These are phyloP conservation scores for Phyllopteryx taeniolatus DNA, from an alignment of 2,113 vertebrate genomes.

Conservation along the genomic window DNA sequence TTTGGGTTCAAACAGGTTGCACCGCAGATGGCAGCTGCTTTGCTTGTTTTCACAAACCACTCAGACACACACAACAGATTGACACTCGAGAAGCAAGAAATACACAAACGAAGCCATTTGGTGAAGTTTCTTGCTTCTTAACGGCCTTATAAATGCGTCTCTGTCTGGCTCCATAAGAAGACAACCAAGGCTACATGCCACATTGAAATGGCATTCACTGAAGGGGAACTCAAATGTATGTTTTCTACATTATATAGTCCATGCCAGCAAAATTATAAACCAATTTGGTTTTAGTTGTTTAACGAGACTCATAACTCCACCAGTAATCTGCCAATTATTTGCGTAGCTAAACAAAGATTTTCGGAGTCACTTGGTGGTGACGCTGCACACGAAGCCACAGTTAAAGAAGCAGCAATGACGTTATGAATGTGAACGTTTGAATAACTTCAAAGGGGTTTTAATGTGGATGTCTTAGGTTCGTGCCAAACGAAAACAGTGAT, in stretches of 20 bases:
- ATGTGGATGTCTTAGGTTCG: neutral
- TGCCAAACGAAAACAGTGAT: neutral
- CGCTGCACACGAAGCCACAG: neutral
- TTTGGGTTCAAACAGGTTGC: neutral
- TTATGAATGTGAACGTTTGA: neutral
- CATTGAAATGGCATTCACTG: neutral
- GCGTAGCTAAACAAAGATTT: neutral
- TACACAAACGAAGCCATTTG: neutral
- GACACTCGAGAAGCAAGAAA: neutral
- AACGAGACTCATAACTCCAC: neutral
- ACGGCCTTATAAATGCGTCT: neutral
- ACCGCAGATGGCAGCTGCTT: conserved; percentile 2
- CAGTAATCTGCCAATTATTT: neutral
- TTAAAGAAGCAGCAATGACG: neutral
- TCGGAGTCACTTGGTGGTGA: neutral
- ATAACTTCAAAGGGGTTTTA: neutral
- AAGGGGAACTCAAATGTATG: neutral
- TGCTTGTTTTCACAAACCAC: conserved; percentile 13
- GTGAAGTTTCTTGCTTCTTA: neutral
- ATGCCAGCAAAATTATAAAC: neutral
- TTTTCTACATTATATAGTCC: neutral
- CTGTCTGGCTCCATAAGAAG: neutral
- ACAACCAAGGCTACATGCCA: neutral
- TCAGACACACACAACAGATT: conserved; percentile 20
- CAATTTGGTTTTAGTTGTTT: neutral